Conservation (phyloP, 2,888 invertebrate species). For the Mimas tiliae region DNA sequence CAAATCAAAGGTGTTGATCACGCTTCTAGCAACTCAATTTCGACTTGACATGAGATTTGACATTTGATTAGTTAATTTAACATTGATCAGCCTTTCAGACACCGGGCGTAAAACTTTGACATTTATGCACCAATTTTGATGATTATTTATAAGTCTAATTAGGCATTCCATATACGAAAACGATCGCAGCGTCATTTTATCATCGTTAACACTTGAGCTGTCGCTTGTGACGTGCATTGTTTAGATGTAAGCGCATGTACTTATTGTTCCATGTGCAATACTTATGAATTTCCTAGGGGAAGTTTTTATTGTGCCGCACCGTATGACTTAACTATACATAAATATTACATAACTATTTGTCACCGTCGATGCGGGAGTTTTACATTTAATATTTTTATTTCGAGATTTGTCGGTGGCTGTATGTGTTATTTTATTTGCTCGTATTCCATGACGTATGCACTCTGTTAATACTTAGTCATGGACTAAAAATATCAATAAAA, state of each 20-base stretch:
- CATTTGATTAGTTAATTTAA: too few species aligned
- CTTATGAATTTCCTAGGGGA: constrained; percentile 78
- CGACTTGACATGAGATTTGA: too few species aligned
- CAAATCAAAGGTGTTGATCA: too few species aligned
- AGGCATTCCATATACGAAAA: background rate
- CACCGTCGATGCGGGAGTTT: constrained; percentile 5
- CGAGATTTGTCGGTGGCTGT: background rate
- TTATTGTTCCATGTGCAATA: constrained; percentile 74
- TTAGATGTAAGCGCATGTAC: constrained; percentile 75
- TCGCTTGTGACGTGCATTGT: constrained; percentile 75
- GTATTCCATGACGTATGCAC: background rate
- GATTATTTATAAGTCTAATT: background rate
- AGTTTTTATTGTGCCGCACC: constrained; percentile 59
- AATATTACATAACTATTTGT: constrained; percentile 31
- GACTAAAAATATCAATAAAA: background rate
- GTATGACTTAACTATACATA: constrained; percentile 60
- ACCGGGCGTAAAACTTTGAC: too few species aligned
- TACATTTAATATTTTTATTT: background rate
- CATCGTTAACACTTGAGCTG: constrained; percentile 64
- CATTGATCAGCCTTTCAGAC: too few species aligned
- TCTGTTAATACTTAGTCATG: background rate
- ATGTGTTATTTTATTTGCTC: background rate
- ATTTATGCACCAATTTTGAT: too few species aligned
- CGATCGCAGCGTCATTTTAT: constrained; percentile 62
- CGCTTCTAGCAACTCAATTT: too few species aligned